Evolutionary conservation across 2,113 vertebrate genomes (phyloP).

Genomic region (Hemiprocne comata): DNA sequence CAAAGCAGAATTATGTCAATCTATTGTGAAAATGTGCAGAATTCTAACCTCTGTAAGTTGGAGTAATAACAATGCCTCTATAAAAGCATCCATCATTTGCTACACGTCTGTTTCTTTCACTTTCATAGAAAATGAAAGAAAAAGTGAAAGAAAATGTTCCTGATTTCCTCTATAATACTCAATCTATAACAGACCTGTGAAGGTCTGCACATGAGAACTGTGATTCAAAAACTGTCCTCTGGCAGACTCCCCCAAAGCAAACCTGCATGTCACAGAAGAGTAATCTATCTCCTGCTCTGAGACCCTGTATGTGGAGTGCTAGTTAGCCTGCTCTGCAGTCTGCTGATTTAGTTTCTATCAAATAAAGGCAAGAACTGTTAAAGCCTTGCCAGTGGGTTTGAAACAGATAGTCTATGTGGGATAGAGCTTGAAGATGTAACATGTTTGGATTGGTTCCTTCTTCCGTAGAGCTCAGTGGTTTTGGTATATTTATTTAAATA

Average conservation of each 20-base stretch:
- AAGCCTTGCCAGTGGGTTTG: not conserved
- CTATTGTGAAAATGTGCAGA: not conserved
- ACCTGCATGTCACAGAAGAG: not conserved
- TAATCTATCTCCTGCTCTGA: not conserved
- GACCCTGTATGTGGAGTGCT: not conserved
- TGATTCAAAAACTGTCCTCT: not conserved
- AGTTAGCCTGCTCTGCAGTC: not conserved
- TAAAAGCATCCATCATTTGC: not conserved
- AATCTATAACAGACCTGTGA: not conserved
- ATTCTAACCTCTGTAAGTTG: not conserved
- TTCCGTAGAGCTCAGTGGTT: not conserved
- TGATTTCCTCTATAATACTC: not conserved
- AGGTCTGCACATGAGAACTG: accelerated
- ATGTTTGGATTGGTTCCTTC: not conserved
- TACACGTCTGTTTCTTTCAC: not conserved
- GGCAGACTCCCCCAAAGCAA: not conserved
- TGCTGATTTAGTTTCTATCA: not conserved
- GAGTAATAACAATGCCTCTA: not conserved
- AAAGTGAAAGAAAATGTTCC: not conserved
- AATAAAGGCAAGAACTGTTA: not conserved
- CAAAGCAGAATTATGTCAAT: not conserved
- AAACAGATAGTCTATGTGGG: not conserved
- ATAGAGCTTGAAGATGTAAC: not conserved
- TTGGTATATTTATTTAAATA: not conserved
- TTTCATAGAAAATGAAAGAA: not conserved